A percentile compares a stretch with the other conserved stretches of the same genome.
Evolutionary conservation across 2,888 invertebrate genomes (phyloP).

Genomic region (Microplitis manilae): DNA sequence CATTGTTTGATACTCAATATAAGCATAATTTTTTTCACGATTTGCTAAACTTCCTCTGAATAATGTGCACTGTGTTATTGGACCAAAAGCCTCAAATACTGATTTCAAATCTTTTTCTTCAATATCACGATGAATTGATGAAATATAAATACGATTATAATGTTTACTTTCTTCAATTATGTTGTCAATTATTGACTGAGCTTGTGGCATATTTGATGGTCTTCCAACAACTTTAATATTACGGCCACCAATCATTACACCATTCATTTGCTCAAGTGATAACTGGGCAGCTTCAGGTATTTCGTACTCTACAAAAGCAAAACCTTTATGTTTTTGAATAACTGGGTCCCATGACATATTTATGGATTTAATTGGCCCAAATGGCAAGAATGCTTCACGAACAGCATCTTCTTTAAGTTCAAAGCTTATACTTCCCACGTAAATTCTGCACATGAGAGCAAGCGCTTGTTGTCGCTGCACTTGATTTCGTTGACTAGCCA

Average conservation of each 20-base stretch:
- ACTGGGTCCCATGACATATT: constrained; percentile 99
- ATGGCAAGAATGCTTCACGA: constrained; percentile 95
- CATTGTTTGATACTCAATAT: constrained; percentile 96
- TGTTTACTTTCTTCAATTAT: constrained; percentile 98
- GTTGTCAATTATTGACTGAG: constrained; percentile 99
- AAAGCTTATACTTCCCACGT: constrained; percentile 99
- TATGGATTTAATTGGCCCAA: constrained; percentile 99
- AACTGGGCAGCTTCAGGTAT: constrained; percentile 99
- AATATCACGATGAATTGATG: constrained; percentile 97
- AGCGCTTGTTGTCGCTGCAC: constrained; percentile 92
- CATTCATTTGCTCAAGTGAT: constrained; percentile 99
- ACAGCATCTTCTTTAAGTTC: constrained; percentile 99
- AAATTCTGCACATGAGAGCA: constrained; percentile 96
- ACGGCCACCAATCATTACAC: constrained; percentile 97
- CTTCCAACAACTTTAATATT: constrained; percentile 96
- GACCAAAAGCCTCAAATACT: constrained; percentile 99
- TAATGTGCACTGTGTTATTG: constrained; percentile 93
- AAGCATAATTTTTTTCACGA: constrained; percentile 97
- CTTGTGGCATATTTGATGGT: constrained; percentile 99
- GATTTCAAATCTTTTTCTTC: constrained; percentile 98
- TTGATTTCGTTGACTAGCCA: constrained; percentile 90
- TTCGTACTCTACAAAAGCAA: constrained; percentile 99
- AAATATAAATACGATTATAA: constrained; percentile 97
- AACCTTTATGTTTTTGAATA: constrained; percentile 99
- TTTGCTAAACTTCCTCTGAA: constrained; percentile 92